Percentiles rank a stretch among this genome's conserved stretches.
Conservation (phyloP, 2,797 vertebrate species). For the Sebastiscus albofasciatus region DNA sequence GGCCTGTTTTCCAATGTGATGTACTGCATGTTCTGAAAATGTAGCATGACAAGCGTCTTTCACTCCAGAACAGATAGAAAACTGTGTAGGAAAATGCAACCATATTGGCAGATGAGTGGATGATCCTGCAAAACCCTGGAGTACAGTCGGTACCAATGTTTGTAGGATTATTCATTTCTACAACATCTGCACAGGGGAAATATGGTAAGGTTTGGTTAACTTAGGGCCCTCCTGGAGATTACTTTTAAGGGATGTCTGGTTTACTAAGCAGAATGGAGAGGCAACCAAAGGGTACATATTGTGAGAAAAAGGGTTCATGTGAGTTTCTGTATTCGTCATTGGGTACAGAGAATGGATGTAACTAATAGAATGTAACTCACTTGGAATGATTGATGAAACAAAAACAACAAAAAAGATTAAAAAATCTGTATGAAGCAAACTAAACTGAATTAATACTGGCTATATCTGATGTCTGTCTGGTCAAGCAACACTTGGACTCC, state of each 20-base stretch:
- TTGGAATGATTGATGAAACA: background rate
- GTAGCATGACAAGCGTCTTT: background rate
- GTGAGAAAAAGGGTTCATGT: background rate
- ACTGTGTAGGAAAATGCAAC: background rate
- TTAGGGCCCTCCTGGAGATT: fast-evolving
- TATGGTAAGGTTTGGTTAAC: too few species aligned
- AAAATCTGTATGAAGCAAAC: background rate
- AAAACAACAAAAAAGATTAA: background rate
- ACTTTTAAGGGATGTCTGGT: background rate
- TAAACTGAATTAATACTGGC: background rate
- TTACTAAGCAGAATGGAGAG: too few species aligned
- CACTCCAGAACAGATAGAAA: background rate
- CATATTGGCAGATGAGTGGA: background rate
- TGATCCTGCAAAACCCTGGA: background rate
- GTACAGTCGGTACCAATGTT: background rate
- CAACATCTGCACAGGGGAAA: background rate
- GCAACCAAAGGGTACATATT: background rate
- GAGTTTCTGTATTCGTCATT: background rate
- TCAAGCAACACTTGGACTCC: background rate
- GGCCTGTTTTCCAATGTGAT: slow-evolving; percentile 3
- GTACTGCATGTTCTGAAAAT: background rate
- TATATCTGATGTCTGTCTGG: background rate
- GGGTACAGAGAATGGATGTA: background rate
- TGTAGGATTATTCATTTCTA: background rate
- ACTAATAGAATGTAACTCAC: background rate